These are phyloP conservation scores for Leptobrachium ailaonicum DNA, from an alignment of 2,113 vertebrate species.

Conservation along the genomic window DNA sequence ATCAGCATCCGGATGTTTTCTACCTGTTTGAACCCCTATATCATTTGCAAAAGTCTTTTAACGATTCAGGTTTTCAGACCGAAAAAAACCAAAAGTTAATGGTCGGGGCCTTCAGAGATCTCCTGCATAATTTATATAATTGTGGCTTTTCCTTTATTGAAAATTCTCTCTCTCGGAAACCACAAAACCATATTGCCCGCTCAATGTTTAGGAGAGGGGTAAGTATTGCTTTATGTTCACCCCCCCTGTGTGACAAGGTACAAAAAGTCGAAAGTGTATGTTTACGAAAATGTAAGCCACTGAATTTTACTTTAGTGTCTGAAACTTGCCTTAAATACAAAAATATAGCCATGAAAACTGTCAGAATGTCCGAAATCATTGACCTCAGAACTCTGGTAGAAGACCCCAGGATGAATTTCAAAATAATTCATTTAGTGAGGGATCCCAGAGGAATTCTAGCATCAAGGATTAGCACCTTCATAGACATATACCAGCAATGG, in stretches of 20 bases:
- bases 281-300: slow-evolving; percentile 63
- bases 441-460: slow-evolving; percentile 76
- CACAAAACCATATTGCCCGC: slow-evolving; percentile 68
- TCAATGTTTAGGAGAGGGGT: slow-evolving; percentile 71
- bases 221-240: slow-evolving; percentile 73
- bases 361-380: slow-evolving; percentile 71
- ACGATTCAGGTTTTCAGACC: slow-evolving; percentile 65
- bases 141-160: slow-evolving; percentile 75
- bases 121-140: slow-evolving; percentile 74
- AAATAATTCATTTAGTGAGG: slow-evolving; percentile 78
- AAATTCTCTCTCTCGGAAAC: slow-evolving; percentile 71
- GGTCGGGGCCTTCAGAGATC: slow-evolving; percentile 72
- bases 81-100: slow-evolving; percentile 65
- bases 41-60: slow-evolving; percentile 73
- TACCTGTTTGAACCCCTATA: slow-evolving; percentile 79
- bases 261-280: slow-evolving; percentile 67
- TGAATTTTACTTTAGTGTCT: slow-evolving; percentile 74
- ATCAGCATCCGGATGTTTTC: slow-evolving; percentile 74
- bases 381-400: slow-evolving; percentile 71
- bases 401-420: slow-evolving; percentile 74
- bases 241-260: slow-evolving; percentile 65
- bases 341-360: slow-evolving; percentile 72
- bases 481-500: slow-evolving; percentile 69
- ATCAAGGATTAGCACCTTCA: slow-evolving; percentile 72
- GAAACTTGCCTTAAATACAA: slow-evolving; percentile 62